phyloP scores from a whole-genome alignment of 2,113 vertebrate genomes.

The Aix galericulata region DNA sequence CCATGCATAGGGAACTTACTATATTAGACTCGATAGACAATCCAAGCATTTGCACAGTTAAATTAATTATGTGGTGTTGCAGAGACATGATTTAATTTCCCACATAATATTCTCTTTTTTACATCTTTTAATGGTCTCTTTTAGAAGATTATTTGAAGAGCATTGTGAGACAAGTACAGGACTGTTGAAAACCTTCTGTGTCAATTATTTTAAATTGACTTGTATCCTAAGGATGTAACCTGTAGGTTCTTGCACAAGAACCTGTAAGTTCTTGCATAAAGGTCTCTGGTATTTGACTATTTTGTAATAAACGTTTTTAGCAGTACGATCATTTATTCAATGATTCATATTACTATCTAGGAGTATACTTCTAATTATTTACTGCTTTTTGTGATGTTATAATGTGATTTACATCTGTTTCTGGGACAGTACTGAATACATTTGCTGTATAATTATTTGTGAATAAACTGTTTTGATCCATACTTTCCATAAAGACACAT shows the following conservation, averaged over 20 bases:
- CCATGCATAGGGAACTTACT: not conserved
- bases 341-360: not conserved
- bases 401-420: constrained; percentile 19
- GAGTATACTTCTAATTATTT: not conserved
- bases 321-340: not conserved
- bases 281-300: not conserved
- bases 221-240: not conserved
- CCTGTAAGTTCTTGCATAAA: not conserved
- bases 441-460: constrained; percentile 36
- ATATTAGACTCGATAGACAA: not conserved
- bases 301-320: not conserved
- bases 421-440: constrained; percentile 4
- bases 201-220: not conserved
- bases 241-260: not conserved
- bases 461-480: constrained; percentile 29
- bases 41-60: not conserved
- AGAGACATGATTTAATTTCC: not conserved
- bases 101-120: not conserved
- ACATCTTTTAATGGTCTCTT: not conserved
- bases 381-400: not conserved
- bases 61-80: not conserved
- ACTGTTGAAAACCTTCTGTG: not conserved
- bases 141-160: not conserved
- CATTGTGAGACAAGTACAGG: not conserved
- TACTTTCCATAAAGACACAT: not conserved